These are phyloP conservation scores for Cervus canadensis DNA, from an alignment of 2,113 vertebrate species.

Conservation along the genomic window DNA sequence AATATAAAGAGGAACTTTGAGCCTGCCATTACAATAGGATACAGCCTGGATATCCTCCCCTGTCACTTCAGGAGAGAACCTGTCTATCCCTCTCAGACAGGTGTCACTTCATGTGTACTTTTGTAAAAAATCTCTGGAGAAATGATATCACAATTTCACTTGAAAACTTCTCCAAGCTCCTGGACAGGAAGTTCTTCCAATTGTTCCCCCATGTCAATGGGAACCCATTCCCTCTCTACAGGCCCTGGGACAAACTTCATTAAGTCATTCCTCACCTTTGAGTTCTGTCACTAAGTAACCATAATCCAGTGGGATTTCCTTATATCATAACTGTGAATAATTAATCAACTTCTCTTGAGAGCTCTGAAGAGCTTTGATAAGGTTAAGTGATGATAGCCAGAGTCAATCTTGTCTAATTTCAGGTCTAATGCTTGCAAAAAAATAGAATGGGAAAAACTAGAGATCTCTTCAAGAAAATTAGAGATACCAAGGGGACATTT, in stretches of 20 bases:
- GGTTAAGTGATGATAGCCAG: background rate
- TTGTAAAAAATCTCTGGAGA: background rate
- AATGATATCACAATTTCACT: background rate
- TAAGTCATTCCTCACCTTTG: background rate
- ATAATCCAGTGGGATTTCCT: conserved; percentile 4
- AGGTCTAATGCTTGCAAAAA: background rate
- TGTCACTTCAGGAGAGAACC: background rate
- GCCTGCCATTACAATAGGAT: background rate
- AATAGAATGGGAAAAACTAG: background rate
- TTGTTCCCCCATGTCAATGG: background rate
- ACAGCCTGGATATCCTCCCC: background rate
- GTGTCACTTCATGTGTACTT: background rate
- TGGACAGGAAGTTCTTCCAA: background rate
- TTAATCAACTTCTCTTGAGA: conserved; percentile 18
- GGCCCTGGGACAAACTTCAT: background rate
- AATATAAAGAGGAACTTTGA: background rate
- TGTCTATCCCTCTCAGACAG: background rate
- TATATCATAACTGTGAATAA: conserved; percentile 30
- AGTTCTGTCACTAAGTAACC: background rate
- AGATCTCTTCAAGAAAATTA: background rate
- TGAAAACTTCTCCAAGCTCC: background rate
- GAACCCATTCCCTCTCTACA: background rate
- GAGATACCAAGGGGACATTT: background rate
- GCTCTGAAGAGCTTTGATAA: background rate
- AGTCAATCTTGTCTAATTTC: background rate